Evolutionary conservation across 2,888 invertebrate genomes (phyloP), one percentile per base, ranked within the genome.

Genomic region (Clepsis dumicolana): DNA sequence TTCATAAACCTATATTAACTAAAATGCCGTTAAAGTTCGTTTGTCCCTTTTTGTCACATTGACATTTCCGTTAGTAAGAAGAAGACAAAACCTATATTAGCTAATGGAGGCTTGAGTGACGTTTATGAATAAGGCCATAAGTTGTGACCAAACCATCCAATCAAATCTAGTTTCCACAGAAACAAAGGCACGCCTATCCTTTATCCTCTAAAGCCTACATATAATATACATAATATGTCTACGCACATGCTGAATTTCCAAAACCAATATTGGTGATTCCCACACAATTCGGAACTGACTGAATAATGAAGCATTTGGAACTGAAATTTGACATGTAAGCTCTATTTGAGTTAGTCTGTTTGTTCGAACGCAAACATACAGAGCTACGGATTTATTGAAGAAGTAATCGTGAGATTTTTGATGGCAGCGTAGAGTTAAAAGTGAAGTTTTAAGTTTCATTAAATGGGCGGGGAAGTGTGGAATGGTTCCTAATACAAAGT

Each of bases 301-400:
- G 59, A 59, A 59, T 59, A 59, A 59, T 59, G 38, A 48, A 44
- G 12, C 18, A n/a, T 61, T 61, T 48, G 44, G 48, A 29, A 61
- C 48, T 61, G 60, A 48, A 61, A 61, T 48, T 61, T 61, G 60
- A 61, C 60, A 61, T 61, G 60, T 48, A 44, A 61, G 60, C 60
- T 48, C 48, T 61, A 61, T 61, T 61, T 48, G 60, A 48, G 60
- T 61, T 29, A 14, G 14, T 48, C 59, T 41, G 25, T 59, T 61
- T 61, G 60, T 21, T 61, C 14, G 12, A 32, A 5, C 12, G 54
- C 2, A 32, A 25, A 53, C 32, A 32, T 29, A 18, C 52, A 10
- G 44, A 56, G 24, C 2, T 7, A 32, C 18, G 14, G 27, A 16
- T n/a, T 52, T 21, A 21, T 10, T 10, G 48, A 48, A 48, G 21